Base-by-base conservation (phyloP, 2,113 vertebrate species). In the Ceyx cyanopectus region DNA sequence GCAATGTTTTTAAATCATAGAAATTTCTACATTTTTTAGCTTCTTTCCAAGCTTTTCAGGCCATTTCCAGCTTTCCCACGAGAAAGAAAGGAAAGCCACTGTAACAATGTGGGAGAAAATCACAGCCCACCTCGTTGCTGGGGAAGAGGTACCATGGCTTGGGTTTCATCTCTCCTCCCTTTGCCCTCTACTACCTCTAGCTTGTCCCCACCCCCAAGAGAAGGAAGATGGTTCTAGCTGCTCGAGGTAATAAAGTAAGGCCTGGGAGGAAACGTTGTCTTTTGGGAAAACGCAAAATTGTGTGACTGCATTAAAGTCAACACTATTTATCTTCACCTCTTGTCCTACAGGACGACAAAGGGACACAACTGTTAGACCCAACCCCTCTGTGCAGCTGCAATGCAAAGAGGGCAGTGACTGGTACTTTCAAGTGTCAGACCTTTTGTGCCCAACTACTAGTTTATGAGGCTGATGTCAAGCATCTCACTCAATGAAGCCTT, bases 381-480 rank as follows among this genome's bases (percentile, higher is more conserved):
- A 93, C 97, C 98, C 98, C 97, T 95, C 96, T 97, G 97, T 97
- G 97, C 97, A 98, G 98, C 97, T 98, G 97, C 96, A 97, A 97
- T 97, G 97, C 96, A 98, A 96, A 97, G 98, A 98, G 97, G 97
- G 98, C 98, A 98, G 98, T 97, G 97, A 97, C 98, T 98, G 98
- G 97, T 97, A 99, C 98, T 99, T 99, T 98, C 98, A 99, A 99
- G 98, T 99, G 99, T 99, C 99, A 99, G 97, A 97, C 97, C 98
- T 98, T 99, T 99, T 99, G 99, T 99, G 97, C 97, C 98, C 93
- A 97, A 96, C 97, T 98, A 99, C 98, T 99, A 99, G 98, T 99
- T 99, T 99, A 99, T 99, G 99, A 99, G 99, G 98, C 98, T 99
- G 98, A 99, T 99, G 99, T 99, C 99, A 98, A 99, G 99, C 98